Evolutionary conservation across 1,140 invertebrate species (phyloP).

Genomic region (Solen grandis): DNA sequence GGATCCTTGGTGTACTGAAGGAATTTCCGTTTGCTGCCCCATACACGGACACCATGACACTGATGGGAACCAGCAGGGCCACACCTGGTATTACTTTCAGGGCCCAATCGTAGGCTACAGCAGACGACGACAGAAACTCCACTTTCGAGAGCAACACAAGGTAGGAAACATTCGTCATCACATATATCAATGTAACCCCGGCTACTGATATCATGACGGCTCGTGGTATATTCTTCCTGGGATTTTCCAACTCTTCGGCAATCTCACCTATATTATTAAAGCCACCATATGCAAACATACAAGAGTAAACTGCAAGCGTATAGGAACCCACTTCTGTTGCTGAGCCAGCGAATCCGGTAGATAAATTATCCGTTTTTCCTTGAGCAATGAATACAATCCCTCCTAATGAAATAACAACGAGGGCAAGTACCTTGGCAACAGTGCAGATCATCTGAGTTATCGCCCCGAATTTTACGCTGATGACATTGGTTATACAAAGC

Average conservation of each 20-base stretch:
- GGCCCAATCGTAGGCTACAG: conserved; percentile 34
- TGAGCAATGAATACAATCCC: conserved; percentile 39
- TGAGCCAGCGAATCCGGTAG: conserved; percentile 3
- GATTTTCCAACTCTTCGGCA: conserved; percentile 33
- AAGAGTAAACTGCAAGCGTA: conserved; percentile 38
- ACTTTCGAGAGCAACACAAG: conserved; percentile 5
- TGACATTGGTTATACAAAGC: conserved; percentile 44
- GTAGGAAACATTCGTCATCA: conserved; percentile 75
- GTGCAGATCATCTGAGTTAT: conserved; percentile 36
- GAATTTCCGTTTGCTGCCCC: conserved; percentile 4
- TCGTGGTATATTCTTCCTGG: conserved; percentile 78
- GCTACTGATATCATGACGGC: conserved; percentile 80
- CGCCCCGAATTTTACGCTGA: conserved; percentile 14
- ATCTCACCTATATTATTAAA: conserved; percentile 33
- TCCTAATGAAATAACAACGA: conserved; percentile 3
- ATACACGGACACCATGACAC: conserved; percentile 20
- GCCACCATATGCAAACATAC: conserved; percentile 45
- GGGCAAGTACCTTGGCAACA: conserved; percentile 10
- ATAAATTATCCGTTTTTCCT: neutral
- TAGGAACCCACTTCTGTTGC: neutral
- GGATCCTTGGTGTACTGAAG: conserved; percentile 1
- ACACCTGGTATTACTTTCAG: neutral
- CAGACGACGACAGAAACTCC: conserved; percentile 15
- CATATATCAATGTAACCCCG: conserved; percentile 79
- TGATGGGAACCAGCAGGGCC: conserved; percentile 16